Conservation (phyloP, 1,140 invertebrate genomes). For the Sycobia sp. region DNA sequence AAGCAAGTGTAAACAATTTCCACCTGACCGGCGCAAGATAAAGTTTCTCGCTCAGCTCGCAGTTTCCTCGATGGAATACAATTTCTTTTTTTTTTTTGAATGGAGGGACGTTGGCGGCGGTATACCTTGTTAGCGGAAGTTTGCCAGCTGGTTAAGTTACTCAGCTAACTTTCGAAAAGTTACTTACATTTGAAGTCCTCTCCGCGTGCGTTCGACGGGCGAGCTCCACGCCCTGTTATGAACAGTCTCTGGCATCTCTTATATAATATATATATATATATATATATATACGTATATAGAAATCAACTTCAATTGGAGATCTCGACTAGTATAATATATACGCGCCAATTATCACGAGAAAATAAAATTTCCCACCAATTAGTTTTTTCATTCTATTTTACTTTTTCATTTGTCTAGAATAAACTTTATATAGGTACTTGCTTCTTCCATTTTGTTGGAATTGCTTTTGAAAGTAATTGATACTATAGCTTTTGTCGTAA, state of each 20-base stretch:
- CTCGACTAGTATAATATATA: neutral
- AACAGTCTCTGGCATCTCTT: neutral
- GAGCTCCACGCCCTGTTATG: neutral
- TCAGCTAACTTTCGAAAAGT: conserved; percentile 4
- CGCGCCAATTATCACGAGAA: too few species aligned
- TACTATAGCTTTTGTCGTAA: too few species aligned
- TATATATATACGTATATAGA: too few species aligned
- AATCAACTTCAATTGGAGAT: neutral
- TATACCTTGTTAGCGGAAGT: conserved; percentile 11
- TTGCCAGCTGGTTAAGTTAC: neutral
- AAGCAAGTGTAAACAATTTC: too few species aligned
- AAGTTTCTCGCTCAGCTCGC: too few species aligned
- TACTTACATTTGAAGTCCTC: neutral
- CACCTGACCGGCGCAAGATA: too few species aligned
- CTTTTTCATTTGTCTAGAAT: too few species aligned
- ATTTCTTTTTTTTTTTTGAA: neutral
- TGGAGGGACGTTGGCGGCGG: neutral
- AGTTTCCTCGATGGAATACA: neutral
- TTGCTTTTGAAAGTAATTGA: too few species aligned
- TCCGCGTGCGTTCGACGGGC: neutral
- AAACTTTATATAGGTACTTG: too few species aligned
- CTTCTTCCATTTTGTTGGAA: too few species aligned
- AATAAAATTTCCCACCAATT: neutral
- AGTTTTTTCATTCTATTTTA: too few species aligned
- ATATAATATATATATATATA: too few species aligned